Evolutionary conservation across 2,113 vertebrate species (phyloP).

Genomic region (Pica pica): DNA sequence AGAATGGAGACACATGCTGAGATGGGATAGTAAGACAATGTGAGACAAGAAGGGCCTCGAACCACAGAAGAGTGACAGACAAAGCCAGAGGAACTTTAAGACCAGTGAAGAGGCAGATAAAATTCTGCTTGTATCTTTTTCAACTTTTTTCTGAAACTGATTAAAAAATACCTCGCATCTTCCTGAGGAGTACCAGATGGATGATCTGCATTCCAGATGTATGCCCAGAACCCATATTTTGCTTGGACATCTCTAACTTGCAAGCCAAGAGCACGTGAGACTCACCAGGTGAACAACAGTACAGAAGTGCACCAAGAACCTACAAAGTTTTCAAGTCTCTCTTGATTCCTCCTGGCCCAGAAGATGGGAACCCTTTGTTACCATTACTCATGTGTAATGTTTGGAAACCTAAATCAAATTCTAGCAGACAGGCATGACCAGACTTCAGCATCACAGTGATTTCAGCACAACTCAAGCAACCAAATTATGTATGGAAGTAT

Average conservation of each 20-base stretch:
- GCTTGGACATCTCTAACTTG: neutral
- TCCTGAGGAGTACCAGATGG: neutral
- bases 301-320: neutral
- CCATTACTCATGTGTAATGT: neutral
- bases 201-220: neutral
- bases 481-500: neutral
- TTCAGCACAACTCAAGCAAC: neutral
- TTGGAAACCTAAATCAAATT: neutral
- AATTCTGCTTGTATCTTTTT: neutral
- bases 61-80: neutral
- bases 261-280: neutral
- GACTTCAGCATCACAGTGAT: neutral
- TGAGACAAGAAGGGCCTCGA: neutral
- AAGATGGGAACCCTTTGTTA: neutral
- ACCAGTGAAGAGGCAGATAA: neutral
- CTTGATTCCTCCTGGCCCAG: neutral
- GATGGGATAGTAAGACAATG: accelerated
- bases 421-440: neutral
- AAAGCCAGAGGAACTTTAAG: neutral
- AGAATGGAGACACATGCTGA: neutral
- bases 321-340: neutral
- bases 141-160: neutral
- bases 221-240: neutral
- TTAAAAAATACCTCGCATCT: neutral
- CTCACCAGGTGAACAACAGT: neutral